phyloP scores from a whole-genome alignment of 2,888 invertebrate genomes.

The Drosophila gaucha region DNA sequence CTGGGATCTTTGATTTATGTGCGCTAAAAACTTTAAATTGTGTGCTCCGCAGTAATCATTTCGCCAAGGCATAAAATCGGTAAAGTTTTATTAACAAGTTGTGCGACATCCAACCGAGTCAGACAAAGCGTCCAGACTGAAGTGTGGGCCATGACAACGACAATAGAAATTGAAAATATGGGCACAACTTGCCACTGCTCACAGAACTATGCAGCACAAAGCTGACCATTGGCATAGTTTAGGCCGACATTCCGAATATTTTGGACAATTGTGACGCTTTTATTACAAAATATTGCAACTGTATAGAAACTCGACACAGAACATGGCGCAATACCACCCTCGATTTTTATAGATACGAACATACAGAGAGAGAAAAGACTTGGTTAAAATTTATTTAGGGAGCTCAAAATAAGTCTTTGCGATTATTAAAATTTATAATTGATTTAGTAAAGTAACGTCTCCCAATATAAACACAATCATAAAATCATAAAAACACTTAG shows the following conservation, averaged over 20 bases:
- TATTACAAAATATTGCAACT: constrained; percentile 58
- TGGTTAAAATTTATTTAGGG: neutral
- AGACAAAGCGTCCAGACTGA: constrained; percentile 9
- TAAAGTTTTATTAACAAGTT: constrained; percentile 79
- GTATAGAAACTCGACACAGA: constrained; percentile 35
- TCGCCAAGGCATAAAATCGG: constrained; percentile 56
- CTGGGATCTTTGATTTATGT: constrained; percentile 71
- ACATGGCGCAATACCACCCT: constrained; percentile 23
- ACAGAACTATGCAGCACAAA: constrained; percentile 55
- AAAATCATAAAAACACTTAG: too few species aligned
- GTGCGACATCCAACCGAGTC: constrained; percentile 33
- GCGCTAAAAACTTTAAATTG: constrained; percentile 70
- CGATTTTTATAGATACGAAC: neutral
- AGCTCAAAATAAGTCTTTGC: neutral
- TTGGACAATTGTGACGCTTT: constrained; percentile 57
- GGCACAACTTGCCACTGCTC: constrained; percentile 18
- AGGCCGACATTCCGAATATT: constrained; percentile 64
- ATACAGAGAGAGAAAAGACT: neutral
- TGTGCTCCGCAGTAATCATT: constrained; percentile 55
- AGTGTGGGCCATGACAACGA: constrained; percentile 27
- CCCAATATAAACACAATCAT: too few species aligned
- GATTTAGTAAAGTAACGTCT: too few species aligned
- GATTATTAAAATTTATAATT: neutral
- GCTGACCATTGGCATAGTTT: constrained; percentile 41
- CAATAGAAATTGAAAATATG: constrained; percentile 73